Evolutionary conservation across 2,113 vertebrate genomes (phyloP), one percentile per base, ranked within the genome.

Genomic region (Ammodytes dubius): DNA sequence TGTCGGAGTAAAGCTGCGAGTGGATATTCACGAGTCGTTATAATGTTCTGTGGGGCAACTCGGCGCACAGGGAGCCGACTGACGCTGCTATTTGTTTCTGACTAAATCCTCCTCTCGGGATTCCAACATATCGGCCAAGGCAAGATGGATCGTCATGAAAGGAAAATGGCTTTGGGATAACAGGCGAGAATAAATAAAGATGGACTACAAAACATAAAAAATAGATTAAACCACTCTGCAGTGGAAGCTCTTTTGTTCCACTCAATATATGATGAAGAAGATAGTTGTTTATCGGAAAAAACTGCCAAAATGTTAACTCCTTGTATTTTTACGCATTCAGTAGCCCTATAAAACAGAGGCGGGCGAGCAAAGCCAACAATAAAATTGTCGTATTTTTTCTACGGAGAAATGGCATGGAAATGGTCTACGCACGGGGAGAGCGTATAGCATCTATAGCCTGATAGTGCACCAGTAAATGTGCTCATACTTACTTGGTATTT

Each of bases 401-500:
- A 42, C 64, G 49, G 65, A 75, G 45, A 63, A 27, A 71, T 65
- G 63, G 63, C 74, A 4, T 17, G 40, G 27, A 37, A 47, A 13
- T 2, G 54, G 61, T 27, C 37, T n/a, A 46, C 50, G 4, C 65
- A 45, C 83, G 45, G 58, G 27, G 61, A 67, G 77, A n/a, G 77
- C 71, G 81, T 65, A 52, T 42, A 40, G 71, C 70, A 0, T 27
- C 46, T 47, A 12, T 42, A 43, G 69, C 27, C 27, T 27, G 27
- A 27, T 27, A 27, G 27, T 27, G 71, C 64, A 76, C 49, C 49
- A 6, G 11, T 15, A 49, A 53, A 40, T 57, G 79, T 37, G 66
- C 49, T 45, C 40, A 27, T 60, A 92, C 98, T 98, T 97, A 99
- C 98, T 98, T 99, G 95, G 96, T 96, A 92, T 99, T 99, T 83